Base-by-base conservation (phyloP, 2,888 invertebrate species). In the Cephus spinipes region DNA sequence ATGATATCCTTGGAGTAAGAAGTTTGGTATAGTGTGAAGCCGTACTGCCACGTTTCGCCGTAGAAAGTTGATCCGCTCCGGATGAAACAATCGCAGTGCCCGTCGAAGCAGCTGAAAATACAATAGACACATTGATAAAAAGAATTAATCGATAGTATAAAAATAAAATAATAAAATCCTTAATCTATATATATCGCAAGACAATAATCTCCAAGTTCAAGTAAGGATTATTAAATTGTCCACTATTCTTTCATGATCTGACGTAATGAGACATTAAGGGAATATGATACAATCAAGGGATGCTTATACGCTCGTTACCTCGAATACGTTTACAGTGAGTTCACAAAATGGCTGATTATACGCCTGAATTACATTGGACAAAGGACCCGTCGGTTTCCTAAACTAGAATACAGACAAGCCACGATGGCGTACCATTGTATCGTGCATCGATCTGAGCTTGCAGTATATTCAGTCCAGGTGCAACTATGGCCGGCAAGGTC, bases 401-500 rank as follows among this genome's bases (percentile, higher is more conserved):
- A 55, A 55, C 55, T 6, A 23, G 55, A 55, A 55, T 55, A 23
- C 9, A 2, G 55, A 55, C 23, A 55, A 23, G 9, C 23, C 55
- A 23, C 2, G 9, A 9, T 9, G 9, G 6, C 84, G 87, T 86
- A 93, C 93, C 93, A 91, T 92, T 92, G 87, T 94, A 93, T 83
- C 94, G 93, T 77, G 95, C 95, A 87, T 96, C 96, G 85, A 97
- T 94, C 92, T 97, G 96, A 78, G 97, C 95, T 83, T 97, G 96
- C 40, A 97, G 93, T 85, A 97, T 96, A 86, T 94, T 95, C 88
- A 97, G 94, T 76, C 97, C 97, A 1, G 97, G 97, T 71, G 96
- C 96, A 73, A 97, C 95, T 89, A 97, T 97, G 82, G 97, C 97
- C 71, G 97, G 97, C 79, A 97, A 92, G 11, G 97, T 97, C 87